Percentiles rank a stretch among this genome's conserved stretches.
These are phyloP conservation scores for Alaudala cheleensis DNA, from an alignment of 2,113 vertebrate genomes.

Conservation along the genomic window DNA sequence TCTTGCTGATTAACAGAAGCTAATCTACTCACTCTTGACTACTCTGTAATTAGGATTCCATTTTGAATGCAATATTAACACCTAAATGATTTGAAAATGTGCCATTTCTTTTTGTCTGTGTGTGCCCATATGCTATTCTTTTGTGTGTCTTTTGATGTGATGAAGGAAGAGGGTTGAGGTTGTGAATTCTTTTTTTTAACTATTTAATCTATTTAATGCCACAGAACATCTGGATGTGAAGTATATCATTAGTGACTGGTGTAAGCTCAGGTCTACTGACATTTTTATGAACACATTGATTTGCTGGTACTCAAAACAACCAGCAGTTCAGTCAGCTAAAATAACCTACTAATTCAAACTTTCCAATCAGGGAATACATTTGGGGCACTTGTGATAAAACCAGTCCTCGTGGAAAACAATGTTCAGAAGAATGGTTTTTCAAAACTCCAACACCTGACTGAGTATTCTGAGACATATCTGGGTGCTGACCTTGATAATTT, in stretches of 20 bases:
- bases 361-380: not conserved
- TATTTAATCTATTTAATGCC: not conserved
- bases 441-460: fast-evolving
- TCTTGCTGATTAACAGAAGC: not conserved
- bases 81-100: not conserved
- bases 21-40: not conserved
- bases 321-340: not conserved
- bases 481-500: not conserved
- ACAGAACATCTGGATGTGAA: not conserved
- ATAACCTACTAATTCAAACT: not conserved
- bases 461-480: not conserved
- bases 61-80: not conserved
- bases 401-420: not conserved
- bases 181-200: not conserved
- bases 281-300: not conserved
- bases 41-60: not conserved
- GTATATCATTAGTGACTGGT: not conserved
- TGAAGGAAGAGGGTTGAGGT: not conserved
- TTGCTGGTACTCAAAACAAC: not conserved
- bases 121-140: not conserved
- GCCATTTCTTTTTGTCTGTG: not conserved
- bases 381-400: not conserved
- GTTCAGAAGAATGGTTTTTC: not conserved
- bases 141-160: not conserved
- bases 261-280: not conserved